A percentile compares a stretch with the other conserved stretches of the same genome.
phyloP scores from a whole-genome alignment of 2,113 vertebrate species.

The rabbit (Oryctolagus cuniculus) region DNA sequence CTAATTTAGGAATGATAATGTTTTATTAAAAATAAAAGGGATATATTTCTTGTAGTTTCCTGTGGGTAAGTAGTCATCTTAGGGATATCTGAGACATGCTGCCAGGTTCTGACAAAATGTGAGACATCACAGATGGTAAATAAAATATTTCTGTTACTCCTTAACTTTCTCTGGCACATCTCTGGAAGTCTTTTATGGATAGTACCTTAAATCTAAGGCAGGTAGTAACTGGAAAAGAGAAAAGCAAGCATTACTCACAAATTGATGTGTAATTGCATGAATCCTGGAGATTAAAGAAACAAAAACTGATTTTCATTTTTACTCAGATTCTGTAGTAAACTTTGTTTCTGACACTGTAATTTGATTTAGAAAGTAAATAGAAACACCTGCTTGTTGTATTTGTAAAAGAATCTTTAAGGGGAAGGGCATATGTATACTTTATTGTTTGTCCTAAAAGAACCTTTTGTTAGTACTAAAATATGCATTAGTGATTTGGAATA shows the following conservation, averaged over 20 bases:
- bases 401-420: background rate
- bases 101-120: background rate
- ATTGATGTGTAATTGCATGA: background rate
- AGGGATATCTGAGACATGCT: background rate
- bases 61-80: slow-evolving; percentile 21
- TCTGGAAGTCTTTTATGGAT: background rate
- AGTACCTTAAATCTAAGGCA: slow-evolving; percentile 3
- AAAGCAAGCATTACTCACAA: background rate
- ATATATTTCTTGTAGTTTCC: slow-evolving; percentile 24
- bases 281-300: slow-evolving; percentile 28
- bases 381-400: slow-evolving; percentile 1
- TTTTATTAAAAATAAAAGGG: slow-evolving; percentile 6
- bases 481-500: background rate
- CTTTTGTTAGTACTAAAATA: background rate
- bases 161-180: background rate
- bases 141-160: background rate
- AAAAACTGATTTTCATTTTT: background rate
- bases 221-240: background rate
- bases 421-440: background rate
- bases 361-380: slow-evolving; percentile 25
- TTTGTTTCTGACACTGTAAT: slow-evolving; percentile 34
- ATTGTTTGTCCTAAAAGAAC: background rate
- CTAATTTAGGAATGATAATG: slow-evolving; percentile 8
- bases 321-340: background rate
- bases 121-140: background rate